Conservation (phyloP, 2,888 invertebrate species). For the Ditula angustiorana region DNA sequence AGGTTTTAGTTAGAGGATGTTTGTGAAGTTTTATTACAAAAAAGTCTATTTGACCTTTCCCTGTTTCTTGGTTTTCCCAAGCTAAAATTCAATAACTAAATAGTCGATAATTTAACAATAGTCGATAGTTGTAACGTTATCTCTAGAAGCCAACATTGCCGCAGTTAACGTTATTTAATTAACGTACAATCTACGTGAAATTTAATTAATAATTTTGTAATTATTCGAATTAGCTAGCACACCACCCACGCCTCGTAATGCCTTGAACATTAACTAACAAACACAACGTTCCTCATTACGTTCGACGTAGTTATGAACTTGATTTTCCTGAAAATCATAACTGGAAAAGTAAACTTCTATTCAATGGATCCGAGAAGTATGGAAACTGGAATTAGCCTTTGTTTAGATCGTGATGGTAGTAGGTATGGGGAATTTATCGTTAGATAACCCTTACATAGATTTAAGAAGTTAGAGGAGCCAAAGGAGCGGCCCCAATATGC, state of each 20-base stretch:
- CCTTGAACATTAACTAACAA: background rate
- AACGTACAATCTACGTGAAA: background rate
- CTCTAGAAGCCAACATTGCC: background rate
- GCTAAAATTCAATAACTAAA: too few species aligned
- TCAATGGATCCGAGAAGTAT: conserved; percentile 47
- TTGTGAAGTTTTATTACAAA: too few species aligned
- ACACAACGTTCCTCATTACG: background rate
- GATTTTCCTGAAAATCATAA: conserved; percentile 26
- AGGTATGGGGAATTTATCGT: background rate
- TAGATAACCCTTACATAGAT: too few species aligned
- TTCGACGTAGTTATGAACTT: background rate
- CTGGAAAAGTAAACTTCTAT: conserved; percentile 25
- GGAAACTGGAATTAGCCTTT: conserved; percentile 30
- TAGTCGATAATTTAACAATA: too few species aligned
- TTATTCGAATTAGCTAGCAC: background rate
- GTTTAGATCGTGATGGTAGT: background rate
- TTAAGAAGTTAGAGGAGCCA: too few species aligned
- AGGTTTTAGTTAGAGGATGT: too few species aligned
- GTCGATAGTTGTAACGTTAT: too few species aligned
- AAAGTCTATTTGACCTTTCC: too few species aligned
- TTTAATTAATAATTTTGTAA: background rate
- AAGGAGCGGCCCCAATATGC: too few species aligned
- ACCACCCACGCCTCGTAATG: background rate
- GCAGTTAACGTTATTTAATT: background rate
- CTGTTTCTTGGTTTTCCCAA: too few species aligned